These are phyloP conservation scores for Dichetophora obliterata DNA, from an alignment of 2,888 invertebrate species.

Conservation along the genomic window DNA sequence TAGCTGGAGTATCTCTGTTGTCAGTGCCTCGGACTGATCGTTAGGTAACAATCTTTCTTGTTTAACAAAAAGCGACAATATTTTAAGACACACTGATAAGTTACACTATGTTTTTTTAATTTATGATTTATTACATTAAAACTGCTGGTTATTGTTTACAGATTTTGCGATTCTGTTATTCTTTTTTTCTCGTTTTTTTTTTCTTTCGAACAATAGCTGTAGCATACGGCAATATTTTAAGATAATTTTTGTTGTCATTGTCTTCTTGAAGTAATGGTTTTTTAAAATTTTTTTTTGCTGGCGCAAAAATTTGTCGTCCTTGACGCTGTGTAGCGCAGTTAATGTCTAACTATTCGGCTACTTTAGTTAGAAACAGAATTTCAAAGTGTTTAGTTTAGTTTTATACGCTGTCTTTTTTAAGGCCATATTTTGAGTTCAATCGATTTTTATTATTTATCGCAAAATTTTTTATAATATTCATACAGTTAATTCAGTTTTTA, in stretches of 20 bases:
- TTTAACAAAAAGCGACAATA: background rate
- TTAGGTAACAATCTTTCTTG: too few species aligned
- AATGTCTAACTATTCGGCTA: background rate
- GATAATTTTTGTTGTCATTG: background rate
- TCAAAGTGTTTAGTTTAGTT: background rate
- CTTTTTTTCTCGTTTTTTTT: too few species aligned
- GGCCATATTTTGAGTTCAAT: background rate
- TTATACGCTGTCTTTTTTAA: background rate
- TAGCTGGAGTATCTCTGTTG: too few species aligned
- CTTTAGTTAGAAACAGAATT: background rate
- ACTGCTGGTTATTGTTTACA: constrained; percentile 4
- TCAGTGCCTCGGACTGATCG: too few species aligned
- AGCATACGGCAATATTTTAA: background rate
- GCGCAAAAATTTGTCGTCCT: background rate
- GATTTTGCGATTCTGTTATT: background rate
- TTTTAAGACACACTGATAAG: background rate
- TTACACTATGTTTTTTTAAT: background rate
- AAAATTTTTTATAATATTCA: background rate
- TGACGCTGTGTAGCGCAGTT: constrained; percentile 14
- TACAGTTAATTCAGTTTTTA: too few species aligned
- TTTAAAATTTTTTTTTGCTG: too few species aligned
- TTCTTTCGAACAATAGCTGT: too few species aligned
- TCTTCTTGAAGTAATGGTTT: background rate
- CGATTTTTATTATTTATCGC: background rate
- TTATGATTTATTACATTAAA: constrained; percentile 27